A percentile compares a stretch with the other conserved stretches of the same genome.
phyloP scores from a whole-genome alignment of 2,797 vertebrate genomes.

The Siniperca obscura region DNA sequence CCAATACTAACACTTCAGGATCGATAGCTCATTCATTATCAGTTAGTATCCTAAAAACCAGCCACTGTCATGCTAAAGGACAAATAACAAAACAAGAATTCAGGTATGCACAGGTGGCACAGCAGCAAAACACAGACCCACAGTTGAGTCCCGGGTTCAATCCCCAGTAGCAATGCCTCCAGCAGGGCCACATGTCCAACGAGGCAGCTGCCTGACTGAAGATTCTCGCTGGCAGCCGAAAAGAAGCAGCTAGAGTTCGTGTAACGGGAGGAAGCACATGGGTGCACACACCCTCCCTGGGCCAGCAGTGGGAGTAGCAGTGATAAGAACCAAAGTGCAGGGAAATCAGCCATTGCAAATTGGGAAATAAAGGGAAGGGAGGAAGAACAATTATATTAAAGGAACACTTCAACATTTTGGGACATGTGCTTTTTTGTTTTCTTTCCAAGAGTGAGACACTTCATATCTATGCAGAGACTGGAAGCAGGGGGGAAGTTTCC shows the following conservation, averaged over 20 bases:
- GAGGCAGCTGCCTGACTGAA: conserved; percentile 3
- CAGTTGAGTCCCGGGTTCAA: not conserved
- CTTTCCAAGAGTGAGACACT: not conserved
- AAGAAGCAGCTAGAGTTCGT: not conserved
- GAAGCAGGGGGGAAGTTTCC: not conserved
- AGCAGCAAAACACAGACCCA: not conserved
- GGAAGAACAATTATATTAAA: not conserved
- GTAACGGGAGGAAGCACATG: conserved; percentile 17
- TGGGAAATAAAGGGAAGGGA: not conserved
- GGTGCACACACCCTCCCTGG: not conserved
- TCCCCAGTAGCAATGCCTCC: conserved; percentile 10
- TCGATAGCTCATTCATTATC: not conserved
- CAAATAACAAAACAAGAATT: not conserved
- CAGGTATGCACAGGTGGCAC: conserved; percentile 6
- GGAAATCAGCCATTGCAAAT: conserved; percentile 13
- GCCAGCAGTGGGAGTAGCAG: not conserved
- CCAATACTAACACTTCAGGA: not conserved
- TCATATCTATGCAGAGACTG: not conserved
- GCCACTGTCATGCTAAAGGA: not conserved
- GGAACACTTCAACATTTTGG: not conserved
- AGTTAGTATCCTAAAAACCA: not conserved
- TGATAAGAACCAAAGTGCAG: conserved; percentile 4
- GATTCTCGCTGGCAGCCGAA: conserved; percentile 1
- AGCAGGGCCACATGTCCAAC: not conserved
- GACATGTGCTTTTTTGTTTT: not conserved